These are phyloP conservation scores for Thereva nobilitata DNA, from an alignment of 2,888 invertebrate genomes.

Conservation along the genomic window DNA sequence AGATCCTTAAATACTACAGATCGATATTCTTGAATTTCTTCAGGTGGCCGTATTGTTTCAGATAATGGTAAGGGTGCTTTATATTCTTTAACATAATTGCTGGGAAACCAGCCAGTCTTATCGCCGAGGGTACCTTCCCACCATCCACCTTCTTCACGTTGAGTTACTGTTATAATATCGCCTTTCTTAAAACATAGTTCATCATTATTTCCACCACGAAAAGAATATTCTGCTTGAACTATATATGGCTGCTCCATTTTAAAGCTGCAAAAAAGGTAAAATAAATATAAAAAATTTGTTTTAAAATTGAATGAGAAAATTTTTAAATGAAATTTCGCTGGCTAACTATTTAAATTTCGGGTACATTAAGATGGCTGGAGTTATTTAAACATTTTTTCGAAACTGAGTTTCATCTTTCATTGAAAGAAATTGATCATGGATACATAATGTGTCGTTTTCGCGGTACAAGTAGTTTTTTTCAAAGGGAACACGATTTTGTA, in stretches of 20 bases:
- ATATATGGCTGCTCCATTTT: conserved; percentile 60
- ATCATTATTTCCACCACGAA: conserved; percentile 96
- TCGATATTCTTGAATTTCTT: conserved; percentile 77
- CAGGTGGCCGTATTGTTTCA: conserved; percentile 68
- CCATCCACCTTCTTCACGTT: conserved; percentile 96
- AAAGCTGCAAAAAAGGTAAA: neutral
- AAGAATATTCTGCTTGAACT: conserved; percentile 90
- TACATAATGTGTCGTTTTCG: too few species aligned
- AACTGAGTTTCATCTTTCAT: too few species aligned
- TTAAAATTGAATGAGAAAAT: too few species aligned
- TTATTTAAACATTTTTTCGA: too few species aligned
- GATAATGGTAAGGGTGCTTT: conserved; percentile 64
- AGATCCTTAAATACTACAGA: conserved; percentile 87
- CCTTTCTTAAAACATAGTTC: conserved; percentile 96
- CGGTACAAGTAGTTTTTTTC: too few species aligned
- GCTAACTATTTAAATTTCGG: too few species aligned
- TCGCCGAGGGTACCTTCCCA: conserved; percentile 98
- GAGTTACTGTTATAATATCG: conserved; percentile 95
- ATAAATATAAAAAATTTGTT: too few species aligned
- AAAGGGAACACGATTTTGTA: too few species aligned
- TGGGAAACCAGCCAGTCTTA: conserved; percentile 98
- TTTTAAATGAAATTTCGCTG: too few species aligned
- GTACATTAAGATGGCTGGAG: too few species aligned
- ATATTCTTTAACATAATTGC: conserved; percentile 93
- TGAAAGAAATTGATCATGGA: too few species aligned